These are phyloP conservation scores for Potamilus streckersoni DNA, from an alignment of 1,140 invertebrate genomes.

Conservation along the genomic window DNA sequence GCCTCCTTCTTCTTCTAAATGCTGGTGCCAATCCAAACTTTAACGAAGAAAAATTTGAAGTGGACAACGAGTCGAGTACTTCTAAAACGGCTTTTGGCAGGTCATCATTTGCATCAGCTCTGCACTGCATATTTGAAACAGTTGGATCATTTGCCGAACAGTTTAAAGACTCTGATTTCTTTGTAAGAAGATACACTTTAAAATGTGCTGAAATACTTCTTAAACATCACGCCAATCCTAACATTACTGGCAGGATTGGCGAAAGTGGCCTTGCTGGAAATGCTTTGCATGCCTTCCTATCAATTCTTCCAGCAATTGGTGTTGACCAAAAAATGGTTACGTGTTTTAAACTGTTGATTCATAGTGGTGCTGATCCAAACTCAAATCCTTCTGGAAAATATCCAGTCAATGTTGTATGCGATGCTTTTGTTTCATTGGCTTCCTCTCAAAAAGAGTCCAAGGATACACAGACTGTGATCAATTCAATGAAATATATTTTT, in stretches of 20 bases:
- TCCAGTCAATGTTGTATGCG: conserved; percentile 34
- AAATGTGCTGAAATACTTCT: conserved; percentile 49
- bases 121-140: conserved; percentile 49
- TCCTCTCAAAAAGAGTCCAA: conserved; percentile 19
- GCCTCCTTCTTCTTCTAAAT: conserved; percentile 44
- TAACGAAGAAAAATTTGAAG: conserved; percentile 51
- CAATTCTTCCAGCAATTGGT: conserved; percentile 26
- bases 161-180: conserved; percentile 14
- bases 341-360: conserved; percentile 39
- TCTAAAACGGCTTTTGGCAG: conserved; percentile 52
- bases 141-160: conserved; percentile 18
- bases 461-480: conserved; percentile 7
- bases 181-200: conserved; percentile 35
- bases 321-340: conserved; percentile 28
- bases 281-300: conserved; percentile 38
- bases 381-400: conserved; percentile 16
- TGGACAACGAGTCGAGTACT: conserved; percentile 32
- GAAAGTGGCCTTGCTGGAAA: conserved; percentile 29
- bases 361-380: conserved; percentile 49
- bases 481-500: conserved; percentile 10
- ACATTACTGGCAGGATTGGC: conserved; percentile 33
- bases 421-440: conserved; percentile 19
- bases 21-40: conserved; percentile 59
- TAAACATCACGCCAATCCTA: conserved; percentile 40
- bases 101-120: conserved; percentile 43